phyloP scores from a whole-genome alignment of 2,888 invertebrate species.

The Timema cristinae region DNA sequence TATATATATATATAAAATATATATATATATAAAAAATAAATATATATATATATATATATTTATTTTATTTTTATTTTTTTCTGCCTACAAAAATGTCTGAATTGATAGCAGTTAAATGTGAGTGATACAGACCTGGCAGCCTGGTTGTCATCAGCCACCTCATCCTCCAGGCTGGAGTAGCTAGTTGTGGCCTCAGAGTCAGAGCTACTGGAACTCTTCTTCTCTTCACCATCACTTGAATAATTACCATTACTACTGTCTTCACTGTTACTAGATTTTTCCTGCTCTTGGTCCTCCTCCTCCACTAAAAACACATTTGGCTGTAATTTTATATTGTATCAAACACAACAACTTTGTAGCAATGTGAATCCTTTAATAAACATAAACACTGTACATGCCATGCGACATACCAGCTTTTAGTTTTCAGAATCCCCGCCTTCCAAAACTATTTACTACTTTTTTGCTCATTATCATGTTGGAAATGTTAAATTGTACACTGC shows the following conservation, averaged over 20 bases:
- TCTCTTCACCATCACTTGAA: conserved; percentile 23
- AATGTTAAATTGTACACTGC: no score
- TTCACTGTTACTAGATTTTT: conserved; percentile 20
- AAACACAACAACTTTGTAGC: no score
- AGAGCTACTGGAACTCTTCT: conserved; percentile 17
- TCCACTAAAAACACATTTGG: conserved; percentile 14
- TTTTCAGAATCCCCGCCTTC: no score
- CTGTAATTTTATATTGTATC: no score
- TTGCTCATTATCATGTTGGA: no score
- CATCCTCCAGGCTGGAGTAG: conserved; percentile 53
- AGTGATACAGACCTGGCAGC: conserved; percentile 8
- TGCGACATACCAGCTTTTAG: no score
- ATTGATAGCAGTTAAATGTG: neutral
- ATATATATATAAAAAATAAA: no score
- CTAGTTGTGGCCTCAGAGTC: conserved; percentile 52
- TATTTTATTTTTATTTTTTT: neutral
- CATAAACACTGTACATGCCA: no score
- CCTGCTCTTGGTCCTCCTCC: conserved; percentile 17
- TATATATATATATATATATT: neutral
- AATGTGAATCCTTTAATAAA: no score
- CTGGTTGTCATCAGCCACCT: conserved; percentile 43
- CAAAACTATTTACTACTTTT: no score
- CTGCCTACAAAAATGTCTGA: neutral
- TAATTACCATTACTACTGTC: conserved; percentile 19
- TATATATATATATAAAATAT: neutral